Percentiles rank a stretch among this genome's conserved stretches.
These are phyloP conservation scores for Elanoides forficatus DNA, from an alignment of 2,113 vertebrate species.

Conservation along the genomic window DNA sequence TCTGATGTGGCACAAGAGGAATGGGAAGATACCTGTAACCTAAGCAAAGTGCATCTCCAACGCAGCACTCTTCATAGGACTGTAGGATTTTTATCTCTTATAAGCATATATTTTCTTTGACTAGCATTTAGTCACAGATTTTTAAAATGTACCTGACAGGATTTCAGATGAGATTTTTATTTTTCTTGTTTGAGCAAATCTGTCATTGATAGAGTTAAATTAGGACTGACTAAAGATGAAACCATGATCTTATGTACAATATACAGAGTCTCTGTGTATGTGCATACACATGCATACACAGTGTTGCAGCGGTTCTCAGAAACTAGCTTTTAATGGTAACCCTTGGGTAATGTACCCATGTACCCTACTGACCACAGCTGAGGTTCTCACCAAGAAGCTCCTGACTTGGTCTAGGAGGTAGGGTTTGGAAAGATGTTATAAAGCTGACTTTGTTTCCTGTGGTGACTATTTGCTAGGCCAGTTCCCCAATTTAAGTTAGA, in stretches of 20 bases:
- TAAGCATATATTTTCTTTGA: background rate
- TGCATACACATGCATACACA: background rate
- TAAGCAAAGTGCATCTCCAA: background rate
- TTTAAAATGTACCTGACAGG: background rate
- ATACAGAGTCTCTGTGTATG: background rate
- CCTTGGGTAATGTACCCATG: background rate
- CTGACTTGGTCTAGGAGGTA: background rate
- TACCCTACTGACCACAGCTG: background rate
- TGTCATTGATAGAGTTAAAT: background rate
- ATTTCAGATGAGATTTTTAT: background rate
- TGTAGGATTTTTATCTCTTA: background rate
- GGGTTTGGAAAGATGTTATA: background rate
- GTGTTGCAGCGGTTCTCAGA: background rate
- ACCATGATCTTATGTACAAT: background rate
- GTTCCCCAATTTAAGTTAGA: background rate
- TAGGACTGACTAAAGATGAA: background rate
- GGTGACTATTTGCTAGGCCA: slow-evolving; percentile 3
- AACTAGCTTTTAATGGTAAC: background rate
- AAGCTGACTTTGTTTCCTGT: slow-evolving; percentile 40
- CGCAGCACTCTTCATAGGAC: background rate
- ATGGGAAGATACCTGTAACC: background rate
- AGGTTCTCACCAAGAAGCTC: slow-evolving; percentile 15
- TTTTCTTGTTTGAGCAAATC: background rate
- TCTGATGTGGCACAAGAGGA: background rate
- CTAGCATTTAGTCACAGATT: background rate